phyloP scores from a whole-genome alignment of 2,797 vertebrate genomes.

The Xerus rutilus region DNA sequence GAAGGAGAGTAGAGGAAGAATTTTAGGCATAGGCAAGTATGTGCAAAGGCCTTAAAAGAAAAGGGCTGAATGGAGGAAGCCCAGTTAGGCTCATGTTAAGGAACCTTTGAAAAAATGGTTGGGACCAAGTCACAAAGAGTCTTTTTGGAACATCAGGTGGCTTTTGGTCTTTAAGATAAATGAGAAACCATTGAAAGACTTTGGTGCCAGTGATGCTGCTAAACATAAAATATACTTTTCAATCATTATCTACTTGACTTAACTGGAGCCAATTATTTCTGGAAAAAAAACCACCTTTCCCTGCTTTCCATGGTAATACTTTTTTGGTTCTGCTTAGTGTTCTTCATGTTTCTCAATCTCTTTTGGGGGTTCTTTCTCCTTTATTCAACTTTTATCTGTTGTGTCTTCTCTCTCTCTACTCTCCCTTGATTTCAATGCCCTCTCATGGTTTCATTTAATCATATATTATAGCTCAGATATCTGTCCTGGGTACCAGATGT shows the following conservation, averaged over 20 bases:
- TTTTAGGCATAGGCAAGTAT: background rate
- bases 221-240: background rate
- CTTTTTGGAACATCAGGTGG: background rate
- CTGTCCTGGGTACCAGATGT: background rate
- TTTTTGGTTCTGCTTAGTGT: conserved; percentile 42
- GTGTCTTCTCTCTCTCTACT: background rate
- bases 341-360: background rate
- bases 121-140: background rate
- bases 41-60: background rate
- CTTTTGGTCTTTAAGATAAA: background rate
- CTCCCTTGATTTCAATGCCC: background rate
- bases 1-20: background rate
- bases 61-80: background rate
- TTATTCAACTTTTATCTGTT: background rate
- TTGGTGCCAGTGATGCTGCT: background rate
- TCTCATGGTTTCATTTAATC: background rate
- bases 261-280: conserved; percentile 14
- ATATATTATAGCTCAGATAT: background rate
- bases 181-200: background rate
- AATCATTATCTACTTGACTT: conserved; percentile 2
- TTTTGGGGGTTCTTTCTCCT: background rate
- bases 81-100: background rate
- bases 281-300: background rate
- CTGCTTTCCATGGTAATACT: conserved; percentile 36
- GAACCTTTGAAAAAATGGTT: background rate